These are phyloP conservation scores for Phenganax stokvisi DNA, from an alignment of 92 coral and sea anemone species.

Conservation along the genomic window DNA sequence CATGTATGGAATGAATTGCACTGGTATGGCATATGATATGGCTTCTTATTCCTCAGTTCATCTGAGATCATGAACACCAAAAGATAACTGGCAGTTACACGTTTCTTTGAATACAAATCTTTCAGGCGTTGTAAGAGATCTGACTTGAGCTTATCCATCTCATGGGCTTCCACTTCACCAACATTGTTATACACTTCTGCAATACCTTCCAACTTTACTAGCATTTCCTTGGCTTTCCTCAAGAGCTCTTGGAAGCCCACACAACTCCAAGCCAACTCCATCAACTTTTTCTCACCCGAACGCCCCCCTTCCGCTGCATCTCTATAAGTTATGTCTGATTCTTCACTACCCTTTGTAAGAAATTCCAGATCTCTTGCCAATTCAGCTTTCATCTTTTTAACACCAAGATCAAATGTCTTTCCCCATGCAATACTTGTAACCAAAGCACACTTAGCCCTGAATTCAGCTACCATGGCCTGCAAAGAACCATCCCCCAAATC, in stretches of 20 bases:
- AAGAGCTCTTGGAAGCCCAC: conserved; percentile 47
- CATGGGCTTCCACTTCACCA: not conserved
- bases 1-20: not conserved
- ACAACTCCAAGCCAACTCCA: conserved; percentile 53
- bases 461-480: conserved; percentile 28
- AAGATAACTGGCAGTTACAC: not conserved
- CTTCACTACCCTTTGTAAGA: conserved; percentile 31
- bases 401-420: not conserved
- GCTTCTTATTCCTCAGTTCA: conserved; percentile 3
- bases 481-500: conserved; percentile 43
- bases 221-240: conserved; percentile 26
- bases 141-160: not conserved
- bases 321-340: conserved; percentile 7
- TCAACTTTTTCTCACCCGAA: conserved; percentile 37
- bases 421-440: not conserved
- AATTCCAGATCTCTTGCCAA: conserved; percentile 30
- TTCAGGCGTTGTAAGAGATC: not conserved
- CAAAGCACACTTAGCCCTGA: conserved; percentile 10
- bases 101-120: conserved; percentile 10
- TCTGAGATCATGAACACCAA: conserved; percentile 16
- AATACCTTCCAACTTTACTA: not conserved
- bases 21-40: conserved; percentile 18
- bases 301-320: conserved; percentile 7
- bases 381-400: conserved; percentile 25
- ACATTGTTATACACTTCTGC: not conserved